phyloP scores from a whole-genome alignment of 2,113 vertebrate genomes.

The Syngnathus floridae region DNA sequence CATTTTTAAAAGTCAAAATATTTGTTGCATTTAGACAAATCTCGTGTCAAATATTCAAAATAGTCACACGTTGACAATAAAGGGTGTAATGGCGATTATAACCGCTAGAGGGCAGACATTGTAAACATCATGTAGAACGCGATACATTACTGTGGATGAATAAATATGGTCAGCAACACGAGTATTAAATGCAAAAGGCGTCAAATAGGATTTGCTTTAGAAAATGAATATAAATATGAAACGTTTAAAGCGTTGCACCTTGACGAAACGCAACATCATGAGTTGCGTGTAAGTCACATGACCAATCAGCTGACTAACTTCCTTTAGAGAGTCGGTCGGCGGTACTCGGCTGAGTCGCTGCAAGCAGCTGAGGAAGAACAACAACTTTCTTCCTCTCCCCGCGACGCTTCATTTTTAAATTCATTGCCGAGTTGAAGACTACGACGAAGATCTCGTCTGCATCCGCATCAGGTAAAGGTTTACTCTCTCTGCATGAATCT shows the following conservation, averaged over 20 bases:
- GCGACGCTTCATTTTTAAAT: background rate
- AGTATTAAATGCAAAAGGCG: background rate
- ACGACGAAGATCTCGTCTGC: background rate
- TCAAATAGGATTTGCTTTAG: no score
- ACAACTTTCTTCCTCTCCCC: background rate
- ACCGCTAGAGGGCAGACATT: background rate
- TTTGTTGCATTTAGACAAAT: no score
- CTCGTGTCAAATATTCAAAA: no score
- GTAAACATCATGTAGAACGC: background rate
- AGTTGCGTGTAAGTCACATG: background rate
- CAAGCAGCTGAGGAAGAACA: no score
- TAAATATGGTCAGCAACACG: no score
- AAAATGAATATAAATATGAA: no score
- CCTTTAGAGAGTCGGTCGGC: slow-evolving; percentile 1
- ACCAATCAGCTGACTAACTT: slow-evolving; percentile 8
- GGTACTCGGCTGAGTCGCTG: background rate
- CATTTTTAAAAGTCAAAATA: no score
- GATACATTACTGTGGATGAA: background rate
- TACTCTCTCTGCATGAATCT: background rate
- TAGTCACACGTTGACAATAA: no score
- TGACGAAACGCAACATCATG: no score
- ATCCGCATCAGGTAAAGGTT: background rate
- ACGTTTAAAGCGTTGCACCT: no score
- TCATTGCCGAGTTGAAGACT: background rate
- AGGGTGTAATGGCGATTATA: background rate